These are phyloP conservation scores for Silurus meridionalis DNA, from an alignment of 2,113 vertebrate species.

Conservation along the genomic window DNA sequence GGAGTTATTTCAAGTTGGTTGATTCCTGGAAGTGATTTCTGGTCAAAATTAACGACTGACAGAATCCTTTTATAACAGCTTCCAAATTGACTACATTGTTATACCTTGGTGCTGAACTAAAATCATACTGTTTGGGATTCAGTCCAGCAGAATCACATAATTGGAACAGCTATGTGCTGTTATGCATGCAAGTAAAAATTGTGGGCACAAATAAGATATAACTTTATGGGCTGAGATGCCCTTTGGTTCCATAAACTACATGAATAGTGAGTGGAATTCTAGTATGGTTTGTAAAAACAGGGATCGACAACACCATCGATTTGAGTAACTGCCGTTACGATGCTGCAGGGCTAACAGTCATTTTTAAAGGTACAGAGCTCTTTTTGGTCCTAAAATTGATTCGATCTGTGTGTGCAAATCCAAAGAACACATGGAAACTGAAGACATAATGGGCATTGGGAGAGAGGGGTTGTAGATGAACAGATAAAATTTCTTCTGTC, in stretches of 20 bases:
- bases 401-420: conserved; percentile 6
- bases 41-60: conserved; percentile 11
- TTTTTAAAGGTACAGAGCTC: conserved; percentile 42
- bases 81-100: background rate
- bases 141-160: background rate
- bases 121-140: conserved; percentile 20
- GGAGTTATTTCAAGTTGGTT: background rate
- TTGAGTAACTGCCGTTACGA: background rate
- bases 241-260: background rate
- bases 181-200: background rate
- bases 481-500: conserved; percentile 3
- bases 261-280: background rate
- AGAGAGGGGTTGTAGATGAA: background rate
- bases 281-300: background rate
- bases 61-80: background rate
- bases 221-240: conserved; percentile 18
- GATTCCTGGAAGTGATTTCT: background rate
- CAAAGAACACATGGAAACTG: conserved; percentile 13
- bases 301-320: background rate
- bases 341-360: conserved; percentile 32
- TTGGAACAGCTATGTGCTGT: background rate
- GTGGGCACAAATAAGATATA: background rate
- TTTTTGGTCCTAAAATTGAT: conserved; percentile 35
- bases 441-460: background rate
- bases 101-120: conserved; percentile 19